Base-by-base conservation (phyloP, 2,113 vertebrate species). In the Danio rerio region DNA sequence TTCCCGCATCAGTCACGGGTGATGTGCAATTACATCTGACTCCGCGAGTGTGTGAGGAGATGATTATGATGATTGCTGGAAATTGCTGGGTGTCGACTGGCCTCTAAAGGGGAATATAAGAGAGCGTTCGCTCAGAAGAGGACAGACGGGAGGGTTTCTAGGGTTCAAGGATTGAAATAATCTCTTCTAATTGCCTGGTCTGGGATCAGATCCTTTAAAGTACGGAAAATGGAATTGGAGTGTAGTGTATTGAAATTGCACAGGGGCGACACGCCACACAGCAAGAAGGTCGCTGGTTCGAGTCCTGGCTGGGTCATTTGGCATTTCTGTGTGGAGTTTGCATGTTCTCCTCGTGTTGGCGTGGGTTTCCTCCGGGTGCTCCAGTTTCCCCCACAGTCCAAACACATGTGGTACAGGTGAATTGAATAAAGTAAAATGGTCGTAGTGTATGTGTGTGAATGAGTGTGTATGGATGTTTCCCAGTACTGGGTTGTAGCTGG, bases 51-150 rank as follows among this genome's bases (percentile, higher is more conserved):
- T 58, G 71, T 50, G 70, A 59, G 31, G 12, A 74, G 55, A 80
- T 83, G 65, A 83, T 76, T 80, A 76, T 62, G 68, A 79, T 80
- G 62, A 71, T 76, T 76, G 45, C 62, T 55, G 49, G 10, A 74
- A 75, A 79, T 69, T 68, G 18, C 49, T 3, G n/a, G 52, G n/a
- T 58, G 62, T 78, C 13, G 20, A 53, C 76, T 78, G 61, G 15
- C n/a, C 45, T 43, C 20, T 16, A 18, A 66, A 8, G 52, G 31
- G 76, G 49, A 78, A 77, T 49, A 49, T 6, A 49, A 62, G 74
- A 77, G 18, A n/a, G 13, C 13, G 18, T 31, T 78, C 20, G 12
- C 76, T 53, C 21, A 2, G 21, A 31, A 7, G 45, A 78, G 43
- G 58, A 52, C 6, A 15, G 59, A 40, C 3, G 13, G 47, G 45